A percentile compares a stretch with the other conserved stretches of the same genome.
Evolutionary conservation across 1,140 invertebrate genomes (phyloP).

Genomic region (Drosophila sturtevanti): DNA sequence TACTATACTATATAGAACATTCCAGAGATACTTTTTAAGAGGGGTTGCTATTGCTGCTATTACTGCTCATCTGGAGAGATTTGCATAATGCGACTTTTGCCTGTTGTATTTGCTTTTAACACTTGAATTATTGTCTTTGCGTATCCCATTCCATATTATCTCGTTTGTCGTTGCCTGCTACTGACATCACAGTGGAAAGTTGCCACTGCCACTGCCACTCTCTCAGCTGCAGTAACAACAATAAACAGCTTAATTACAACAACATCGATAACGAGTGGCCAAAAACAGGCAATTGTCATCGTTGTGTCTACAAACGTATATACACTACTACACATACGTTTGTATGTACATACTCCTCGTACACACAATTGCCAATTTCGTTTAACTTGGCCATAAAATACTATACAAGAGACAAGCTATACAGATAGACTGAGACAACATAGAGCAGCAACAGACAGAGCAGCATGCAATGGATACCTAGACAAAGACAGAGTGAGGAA

Average conservation of each 20-base stretch:
- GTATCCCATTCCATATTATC: background rate
- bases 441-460: slow-evolving; percentile 5
- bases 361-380: slow-evolving; percentile 57
- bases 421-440: slow-evolving; percentile 2
- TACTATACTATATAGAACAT: slow-evolving; percentile 15
- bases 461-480: slow-evolving; percentile 15
- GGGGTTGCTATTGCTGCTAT: background rate
- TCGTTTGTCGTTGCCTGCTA: too few species aligned
- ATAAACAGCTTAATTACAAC: slow-evolving; percentile 26
- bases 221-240: slow-evolving; percentile 25
- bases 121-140: slow-evolving; percentile 58
- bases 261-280: slow-evolving; percentile 41
- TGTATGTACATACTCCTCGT: too few species aligned
- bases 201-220: background rate
- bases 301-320: slow-evolving; percentile 35
- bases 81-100: slow-evolving; percentile 48
- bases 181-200: background rate
- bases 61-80: slow-evolving; percentile 24
- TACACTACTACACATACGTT: too few species aligned
- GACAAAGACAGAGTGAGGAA: background rate
- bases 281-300: slow-evolving; percentile 40
- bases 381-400: slow-evolving; percentile 56
- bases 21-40: background rate
- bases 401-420: slow-evolving; percentile 23
- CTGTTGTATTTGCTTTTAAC: slow-evolving; percentile 48